phyloP scores from a whole-genome alignment of 2,797 vertebrate genomes.

The Pseudochromis fuscus region DNA sequence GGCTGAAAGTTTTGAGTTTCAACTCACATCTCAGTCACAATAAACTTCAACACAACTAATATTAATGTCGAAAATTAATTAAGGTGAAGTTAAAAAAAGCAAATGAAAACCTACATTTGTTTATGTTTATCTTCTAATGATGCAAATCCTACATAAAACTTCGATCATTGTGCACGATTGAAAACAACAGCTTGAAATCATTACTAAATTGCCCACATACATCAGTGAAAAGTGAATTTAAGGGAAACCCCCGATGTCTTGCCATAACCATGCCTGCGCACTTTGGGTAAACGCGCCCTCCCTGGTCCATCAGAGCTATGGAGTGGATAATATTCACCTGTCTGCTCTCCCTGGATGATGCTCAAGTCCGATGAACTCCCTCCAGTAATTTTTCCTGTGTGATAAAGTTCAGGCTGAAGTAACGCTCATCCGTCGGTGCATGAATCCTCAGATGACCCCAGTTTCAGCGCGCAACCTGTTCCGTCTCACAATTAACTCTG shows the following conservation, averaged over 20 bases:
- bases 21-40: background rate
- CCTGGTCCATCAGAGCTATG: accelerated
- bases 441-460: background rate
- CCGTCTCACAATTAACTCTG: accelerated
- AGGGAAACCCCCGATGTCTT: accelerated
- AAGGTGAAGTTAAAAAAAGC: background rate
- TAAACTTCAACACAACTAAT: background rate
- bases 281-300: background rate
- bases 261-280: background rate
- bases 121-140: too few relatives aligned
- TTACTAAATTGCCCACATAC: accelerated
- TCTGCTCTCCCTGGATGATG: background rate
- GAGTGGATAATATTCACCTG: slow-evolving; percentile 34
- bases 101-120: background rate
- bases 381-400: background rate
- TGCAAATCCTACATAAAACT: too few relatives aligned
- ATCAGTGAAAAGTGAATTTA: accelerated
- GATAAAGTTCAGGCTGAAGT: accelerated
- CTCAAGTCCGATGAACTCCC: background rate
- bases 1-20: background rate
- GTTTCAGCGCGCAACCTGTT: accelerated
- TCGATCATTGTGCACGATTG: accelerated
- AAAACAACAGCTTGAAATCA: background rate
- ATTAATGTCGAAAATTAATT: background rate
- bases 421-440: accelerated